Evolutionary conservation across 2,113 vertebrate species (phyloP).

Genomic region (Platanista minor): DNA sequence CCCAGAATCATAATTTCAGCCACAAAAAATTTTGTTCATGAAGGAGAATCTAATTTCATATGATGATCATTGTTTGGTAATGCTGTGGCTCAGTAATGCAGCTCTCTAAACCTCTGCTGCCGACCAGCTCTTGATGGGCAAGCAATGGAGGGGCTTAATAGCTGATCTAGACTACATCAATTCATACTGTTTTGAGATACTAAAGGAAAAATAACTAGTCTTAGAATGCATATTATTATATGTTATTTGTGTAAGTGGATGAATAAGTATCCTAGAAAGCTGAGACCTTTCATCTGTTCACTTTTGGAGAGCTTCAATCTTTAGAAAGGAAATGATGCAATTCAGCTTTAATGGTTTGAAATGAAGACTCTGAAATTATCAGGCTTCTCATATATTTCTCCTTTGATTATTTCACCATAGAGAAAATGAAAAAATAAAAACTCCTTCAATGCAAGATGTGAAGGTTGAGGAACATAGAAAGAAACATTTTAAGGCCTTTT

Average conservation of each 20-base stretch:
- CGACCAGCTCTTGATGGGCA: conserved; percentile 70
- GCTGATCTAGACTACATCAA: conserved; percentile 80
- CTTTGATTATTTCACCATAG: conserved; percentile 78
- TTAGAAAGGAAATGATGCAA: conserved; percentile 84
- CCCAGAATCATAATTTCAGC: conserved; percentile 85
- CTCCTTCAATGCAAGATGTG: conserved; percentile 25
- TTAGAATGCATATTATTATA: conserved; percentile 89
- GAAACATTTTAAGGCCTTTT: conserved; percentile 48
- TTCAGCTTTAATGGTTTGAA: conserved; percentile 82
- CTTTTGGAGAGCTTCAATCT: conserved; percentile 89
- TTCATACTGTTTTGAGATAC: conserved; percentile 85
- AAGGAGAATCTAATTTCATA: conserved; percentile 82
- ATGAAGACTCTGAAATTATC: conserved; percentile 82
- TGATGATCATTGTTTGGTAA: conserved; percentile 74
- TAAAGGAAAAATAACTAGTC: conserved; percentile 82
- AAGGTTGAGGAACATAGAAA: conserved; percentile 52
- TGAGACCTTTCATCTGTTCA: conserved; percentile 85
- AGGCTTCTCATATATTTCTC: conserved; percentile 48
- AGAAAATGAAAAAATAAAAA: conserved; percentile 57
- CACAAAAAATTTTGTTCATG: conserved; percentile 82
- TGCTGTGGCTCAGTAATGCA: conserved; percentile 60
- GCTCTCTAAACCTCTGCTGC: conserved; percentile 35
- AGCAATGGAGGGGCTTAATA: conserved; percentile 75
- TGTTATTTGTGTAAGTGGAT: conserved; percentile 89
- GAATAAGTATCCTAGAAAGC: conserved; percentile 83